A percentile compares a stretch with the other conserved stretches of the same genome.
phyloP scores from a whole-genome alignment of 1,140 invertebrate genomes.

The Anastatus disparis region DNA sequence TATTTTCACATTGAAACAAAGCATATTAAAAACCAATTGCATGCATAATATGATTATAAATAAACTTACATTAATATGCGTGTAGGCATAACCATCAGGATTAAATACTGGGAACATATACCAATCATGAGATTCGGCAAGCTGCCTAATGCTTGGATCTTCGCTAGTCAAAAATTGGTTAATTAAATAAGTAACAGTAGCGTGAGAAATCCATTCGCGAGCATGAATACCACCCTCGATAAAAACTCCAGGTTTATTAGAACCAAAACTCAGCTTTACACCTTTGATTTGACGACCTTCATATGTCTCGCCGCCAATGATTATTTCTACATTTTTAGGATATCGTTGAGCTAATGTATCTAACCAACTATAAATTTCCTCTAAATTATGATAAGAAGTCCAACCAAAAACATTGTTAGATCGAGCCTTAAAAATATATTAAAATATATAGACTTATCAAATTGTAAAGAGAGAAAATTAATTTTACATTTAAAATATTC shows the following conservation, averaged over 20 bases:
- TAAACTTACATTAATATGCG: conserved; percentile 70
- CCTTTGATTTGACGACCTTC: conserved; percentile 72
- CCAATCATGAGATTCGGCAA: conserved; percentile 75
- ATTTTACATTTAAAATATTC: no score
- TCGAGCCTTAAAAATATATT: neutral
- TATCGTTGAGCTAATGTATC: conserved; percentile 60
- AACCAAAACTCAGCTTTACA: conserved; percentile 67
- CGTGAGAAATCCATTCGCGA: conserved; percentile 82
- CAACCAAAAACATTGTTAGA: conserved; percentile 51
- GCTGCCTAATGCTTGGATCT: conserved; percentile 60
- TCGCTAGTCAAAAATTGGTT: conserved; percentile 71
- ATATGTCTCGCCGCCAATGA: conserved; percentile 69
- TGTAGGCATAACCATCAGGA: conserved; percentile 84
- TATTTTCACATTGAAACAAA: no score
- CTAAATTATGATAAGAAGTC: conserved; percentile 64
- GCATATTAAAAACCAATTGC: no score
- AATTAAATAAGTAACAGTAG: conserved; percentile 75
- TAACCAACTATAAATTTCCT: conserved; percentile 64
- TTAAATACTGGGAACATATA: conserved; percentile 77
- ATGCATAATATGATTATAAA: no score
- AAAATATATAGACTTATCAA: no score
- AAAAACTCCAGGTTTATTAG: conserved; percentile 64
- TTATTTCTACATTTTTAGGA: conserved; percentile 64
- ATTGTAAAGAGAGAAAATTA: no score
- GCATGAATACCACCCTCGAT: conserved; percentile 75